Percentiles rank a stretch among this genome's conserved stretches.
phyloP scores from a whole-genome alignment of 2,113 vertebrate genomes.

The Dromaius novaehollandiae region DNA sequence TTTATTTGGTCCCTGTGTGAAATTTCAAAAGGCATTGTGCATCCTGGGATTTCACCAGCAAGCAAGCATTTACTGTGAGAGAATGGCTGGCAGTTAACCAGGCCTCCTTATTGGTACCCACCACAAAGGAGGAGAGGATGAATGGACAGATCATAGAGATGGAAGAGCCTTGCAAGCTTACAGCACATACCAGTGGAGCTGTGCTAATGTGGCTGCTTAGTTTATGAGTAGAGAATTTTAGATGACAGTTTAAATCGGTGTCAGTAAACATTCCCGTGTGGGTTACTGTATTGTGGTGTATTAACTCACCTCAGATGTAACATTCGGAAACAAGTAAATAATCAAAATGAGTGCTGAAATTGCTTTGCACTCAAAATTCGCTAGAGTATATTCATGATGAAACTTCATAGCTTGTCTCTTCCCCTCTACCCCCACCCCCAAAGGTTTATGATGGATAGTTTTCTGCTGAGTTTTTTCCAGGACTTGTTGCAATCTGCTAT shows the following conservation, averaged over 20 bases:
- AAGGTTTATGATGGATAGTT: background rate
- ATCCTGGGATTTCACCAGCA: background rate
- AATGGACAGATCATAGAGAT: background rate
- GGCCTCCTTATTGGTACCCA: background rate
- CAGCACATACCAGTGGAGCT: background rate
- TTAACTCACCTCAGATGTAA: background rate
- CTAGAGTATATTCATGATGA: background rate
- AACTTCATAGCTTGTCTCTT: background rate
- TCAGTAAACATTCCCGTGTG: fast-evolving
- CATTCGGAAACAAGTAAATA: background rate
- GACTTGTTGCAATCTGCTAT: background rate
- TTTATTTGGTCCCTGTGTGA: background rate
- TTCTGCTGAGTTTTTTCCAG: background rate
- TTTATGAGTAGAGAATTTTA: background rate
- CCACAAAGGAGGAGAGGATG: background rate
- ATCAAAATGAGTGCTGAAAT: background rate
- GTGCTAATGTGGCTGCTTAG: background rate
- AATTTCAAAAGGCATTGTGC: background rate
- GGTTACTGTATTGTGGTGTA: background rate
- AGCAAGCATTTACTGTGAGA: background rate
- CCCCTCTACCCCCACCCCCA: background rate
- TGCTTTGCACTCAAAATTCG: background rate
- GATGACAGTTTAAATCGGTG: background rate
- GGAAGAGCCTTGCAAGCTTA: background rate
- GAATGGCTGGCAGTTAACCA: background rate